These are phyloP conservation scores for Cabera pusaria DNA, from an alignment of 2,888 invertebrate species.

Conservation along the genomic window DNA sequence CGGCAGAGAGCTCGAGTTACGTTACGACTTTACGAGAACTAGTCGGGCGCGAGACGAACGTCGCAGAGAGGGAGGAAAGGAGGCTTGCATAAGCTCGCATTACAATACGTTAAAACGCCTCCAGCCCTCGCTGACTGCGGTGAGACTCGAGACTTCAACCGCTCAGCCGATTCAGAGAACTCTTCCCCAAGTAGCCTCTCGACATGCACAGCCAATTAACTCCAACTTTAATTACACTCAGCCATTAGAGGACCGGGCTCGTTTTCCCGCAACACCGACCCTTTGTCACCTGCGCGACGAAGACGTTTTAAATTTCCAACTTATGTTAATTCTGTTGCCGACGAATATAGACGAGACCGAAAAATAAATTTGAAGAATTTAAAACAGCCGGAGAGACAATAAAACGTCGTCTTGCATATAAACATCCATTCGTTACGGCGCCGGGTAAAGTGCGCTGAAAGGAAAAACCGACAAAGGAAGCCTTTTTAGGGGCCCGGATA, in stretches of 20 bases:
- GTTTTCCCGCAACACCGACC: slow-evolving; percentile 37
- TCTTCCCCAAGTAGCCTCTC: slow-evolving; percentile 53
- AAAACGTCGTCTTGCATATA: slow-evolving; percentile 48
- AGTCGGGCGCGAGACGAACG: slow-evolving; percentile 20
- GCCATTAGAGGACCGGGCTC: slow-evolving; percentile 50
- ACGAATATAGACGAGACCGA: slow-evolving; percentile 26
- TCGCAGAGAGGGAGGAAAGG: slow-evolving; percentile 44
- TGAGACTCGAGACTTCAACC: slow-evolving; percentile 44
- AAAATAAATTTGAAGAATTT: slow-evolving; percentile 37
- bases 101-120: slow-evolving; percentile 71
- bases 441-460: slow-evolving; percentile 56
- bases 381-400: slow-evolving; percentile 36
- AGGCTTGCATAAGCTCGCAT: slow-evolving; percentile 52
- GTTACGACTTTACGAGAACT: slow-evolving; percentile 7
- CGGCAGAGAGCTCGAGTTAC: too few relatives aligned
- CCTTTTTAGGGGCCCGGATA: slow-evolving; percentile 63
- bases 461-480: slow-evolving; percentile 63
- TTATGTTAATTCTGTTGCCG: slow-evolving; percentile 33
- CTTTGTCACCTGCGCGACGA: slow-evolving; percentile 36
- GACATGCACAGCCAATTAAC: slow-evolving; percentile 61
- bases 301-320: slow-evolving; percentile 30
- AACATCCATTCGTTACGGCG: slow-evolving; percentile 54
- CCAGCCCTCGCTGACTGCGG: slow-evolving; percentile 58
- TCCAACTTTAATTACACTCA: slow-evolving; percentile 63
- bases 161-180: slow-evolving; percentile 41